A percentile compares a stretch with the other conserved stretches of the same genome.
Conservation (phyloP, 2,113 vertebrate genomes). For the Penelope pileata region DNA sequence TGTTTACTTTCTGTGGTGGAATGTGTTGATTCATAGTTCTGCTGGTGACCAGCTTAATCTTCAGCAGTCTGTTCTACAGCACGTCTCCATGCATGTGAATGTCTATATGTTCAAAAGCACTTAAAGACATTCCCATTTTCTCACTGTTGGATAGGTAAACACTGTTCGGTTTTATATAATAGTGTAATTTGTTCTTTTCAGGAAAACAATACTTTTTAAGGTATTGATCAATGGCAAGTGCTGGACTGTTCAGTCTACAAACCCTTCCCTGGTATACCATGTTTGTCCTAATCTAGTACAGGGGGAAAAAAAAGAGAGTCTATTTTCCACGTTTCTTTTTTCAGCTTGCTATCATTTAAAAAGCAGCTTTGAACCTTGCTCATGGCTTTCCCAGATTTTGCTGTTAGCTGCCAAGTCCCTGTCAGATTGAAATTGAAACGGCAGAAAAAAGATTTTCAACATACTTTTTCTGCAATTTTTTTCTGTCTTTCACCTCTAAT, state of each 20-base stretch:
- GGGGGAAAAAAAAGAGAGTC: slow-evolving; percentile 5
- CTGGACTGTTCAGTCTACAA: slow-evolving; percentile 1
- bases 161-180: background rate
- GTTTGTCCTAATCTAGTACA: slow-evolving; percentile 38
- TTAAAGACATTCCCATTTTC: slow-evolving; percentile 38
- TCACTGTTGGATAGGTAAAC: slow-evolving; percentile 28
- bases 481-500: slow-evolving; percentile 75
- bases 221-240: slow-evolving; percentile 7
- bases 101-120: background rate
- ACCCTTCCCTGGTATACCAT: background rate
- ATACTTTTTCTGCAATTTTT: slow-evolving; percentile 70
- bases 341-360: slow-evolving; percentile 67
- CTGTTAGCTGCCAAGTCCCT: slow-evolving; percentile 73
- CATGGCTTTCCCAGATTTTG: slow-evolving; percentile 70
- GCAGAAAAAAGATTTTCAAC: slow-evolving; percentile 69
- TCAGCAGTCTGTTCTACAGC: background rate
- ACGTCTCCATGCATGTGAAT: background rate
- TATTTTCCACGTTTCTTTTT: slow-evolving; percentile 54
- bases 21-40: slow-evolving; percentile 33
- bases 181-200: slow-evolving; percentile 18
- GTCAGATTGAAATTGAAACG: slow-evolving; percentile 68
- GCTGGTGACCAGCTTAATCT: slow-evolving; percentile 16
- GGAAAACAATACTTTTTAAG: slow-evolving; percentile 15
- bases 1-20: slow-evolving; percentile 22
- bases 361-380: slow-evolving; percentile 69